A percentile compares a stretch with the other conserved stretches of the same genome.
Evolutionary conservation across 1,140 invertebrate species (phyloP).

Genomic region (Aphelinus atriplicis): DNA sequence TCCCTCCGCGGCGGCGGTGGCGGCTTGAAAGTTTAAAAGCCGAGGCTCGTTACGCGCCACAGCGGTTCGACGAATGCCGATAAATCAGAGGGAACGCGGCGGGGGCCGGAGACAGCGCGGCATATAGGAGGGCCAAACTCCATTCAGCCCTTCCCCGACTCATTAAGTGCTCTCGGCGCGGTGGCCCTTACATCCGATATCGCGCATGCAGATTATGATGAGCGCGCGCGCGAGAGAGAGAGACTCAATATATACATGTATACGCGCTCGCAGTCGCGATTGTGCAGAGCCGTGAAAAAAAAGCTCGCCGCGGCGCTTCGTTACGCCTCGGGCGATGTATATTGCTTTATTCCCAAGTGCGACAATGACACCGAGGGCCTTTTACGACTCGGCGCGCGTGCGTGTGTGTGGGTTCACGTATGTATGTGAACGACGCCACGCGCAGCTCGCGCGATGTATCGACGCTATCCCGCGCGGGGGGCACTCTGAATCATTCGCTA

Average conservation of each 20-base stretch:
- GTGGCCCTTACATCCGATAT: constrained; percentile 48
- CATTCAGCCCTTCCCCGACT: constrained; percentile 54
- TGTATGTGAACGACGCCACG: too few relatives aligned
- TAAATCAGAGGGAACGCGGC: constrained; percentile 56
- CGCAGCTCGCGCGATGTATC: too few relatives aligned
- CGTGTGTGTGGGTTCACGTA: too few relatives aligned
- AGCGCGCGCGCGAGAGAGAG: too few relatives aligned
- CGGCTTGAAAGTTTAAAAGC: constrained; percentile 50
- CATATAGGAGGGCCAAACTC: constrained; percentile 42
- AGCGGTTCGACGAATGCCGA: constrained; percentile 60
- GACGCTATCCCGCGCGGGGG: constrained; percentile 23
- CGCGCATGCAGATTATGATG: constrained; percentile 38
- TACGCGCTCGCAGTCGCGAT: neutral
- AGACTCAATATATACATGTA: constrained; percentile 44
- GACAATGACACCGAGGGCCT: constrained; percentile 32
- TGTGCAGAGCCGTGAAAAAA: constrained; percentile 4
- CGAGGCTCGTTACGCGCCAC: constrained; percentile 49
- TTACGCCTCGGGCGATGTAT: constrained; percentile 51
- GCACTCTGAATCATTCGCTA: constrained; percentile 54
- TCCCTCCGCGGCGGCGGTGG: constrained; percentile 27
- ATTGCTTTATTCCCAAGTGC: constrained; percentile 57
- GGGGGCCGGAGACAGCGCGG: constrained; percentile 5
- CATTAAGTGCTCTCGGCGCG: constrained; percentile 56
- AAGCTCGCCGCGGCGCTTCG: constrained; percentile 49
- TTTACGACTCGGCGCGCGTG: constrained; percentile 1